Base-by-base conservation (phyloP, 2,888 invertebrate genomes). In the Tetheella fluctuosa region DNA sequence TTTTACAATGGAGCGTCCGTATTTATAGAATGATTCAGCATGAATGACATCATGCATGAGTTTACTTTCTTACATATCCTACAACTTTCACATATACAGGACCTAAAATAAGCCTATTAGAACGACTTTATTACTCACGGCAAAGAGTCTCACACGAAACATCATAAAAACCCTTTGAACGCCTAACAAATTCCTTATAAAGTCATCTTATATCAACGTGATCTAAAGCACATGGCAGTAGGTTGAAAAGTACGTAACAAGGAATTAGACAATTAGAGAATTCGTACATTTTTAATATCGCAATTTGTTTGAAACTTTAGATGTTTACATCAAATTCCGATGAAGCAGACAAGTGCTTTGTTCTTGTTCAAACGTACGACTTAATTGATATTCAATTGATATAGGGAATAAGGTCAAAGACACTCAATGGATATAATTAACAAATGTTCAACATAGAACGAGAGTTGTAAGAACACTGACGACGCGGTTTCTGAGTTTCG, bases 331-430 rank as follows among this genome's bases (percentile, higher is more conserved):
- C 42, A 42, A 42, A 42, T 6, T 17, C 42, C 42, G 17, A 17
- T 42, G 42, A 15, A n/a, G 15, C 42, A 42, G 7, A 42, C 4
- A 42, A 42, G 42, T 42, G n/a, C 42, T 42, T 42, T 39, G 39
- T 42, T 42, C 42, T 5, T 42, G 42, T 42, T 39, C 42, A 42
- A 39, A 39, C 17, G 6, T 17, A 42, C 39, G 39, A 17, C 17
- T 42, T 42, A 42, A 42, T 42, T 42, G 42, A 42, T 17, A 42
- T n/a, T 42, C 42, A 17, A 42, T 42, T 42, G 42, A 42, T 42
- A 42, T 42, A 17, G 5, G 42, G 15, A 42, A 42, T 17, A 1
- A 42, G 42, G 42, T 42, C 42, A 42, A 42, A 42, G 42, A 42
- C 42, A 17, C 5, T 5, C 37, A 15, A 37, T 37, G 42, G 42